These are phyloP conservation scores for Talpa occidentalis DNA, from an alignment of 2,113 vertebrate genomes.

Conservation along the genomic window DNA sequence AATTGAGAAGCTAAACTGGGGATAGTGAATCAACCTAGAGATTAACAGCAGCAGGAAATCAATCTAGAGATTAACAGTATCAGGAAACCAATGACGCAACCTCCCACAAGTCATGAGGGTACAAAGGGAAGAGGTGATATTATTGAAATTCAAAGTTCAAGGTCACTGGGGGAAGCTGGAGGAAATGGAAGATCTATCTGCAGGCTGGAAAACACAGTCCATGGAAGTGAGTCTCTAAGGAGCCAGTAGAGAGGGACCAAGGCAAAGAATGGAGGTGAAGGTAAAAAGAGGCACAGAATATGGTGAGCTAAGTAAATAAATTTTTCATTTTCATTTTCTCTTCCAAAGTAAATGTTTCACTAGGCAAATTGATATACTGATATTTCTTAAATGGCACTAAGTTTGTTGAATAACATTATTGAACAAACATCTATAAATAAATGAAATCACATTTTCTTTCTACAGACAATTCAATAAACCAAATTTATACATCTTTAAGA, in stretches of 20 bases:
- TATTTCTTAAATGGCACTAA: conserved; percentile 15
- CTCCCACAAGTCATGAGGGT: neutral
- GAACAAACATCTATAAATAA: conserved; percentile 4
- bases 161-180: neutral
- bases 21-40: neutral
- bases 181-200: neutral
- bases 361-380: conserved; percentile 32
- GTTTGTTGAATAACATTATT: conserved; percentile 3
- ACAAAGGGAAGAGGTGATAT: neutral
- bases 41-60: neutral
- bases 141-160: neutral
- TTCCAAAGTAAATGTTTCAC: neutral
- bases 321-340: conserved; percentile 39
- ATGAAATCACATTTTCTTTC: conserved; percentile 50
- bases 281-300: neutral
- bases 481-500: conserved; percentile 9
- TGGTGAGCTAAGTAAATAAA: neutral
- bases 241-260: neutral
- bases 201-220: neutral
- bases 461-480: conserved; percentile 7
- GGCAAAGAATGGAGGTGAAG: neutral
- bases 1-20: neutral
- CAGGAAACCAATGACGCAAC: neutral
- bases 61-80: neutral
- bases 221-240: neutral